Conservation (phyloP, 1,140 invertebrate genomes). For the Drosophila athabasca region DNA sequence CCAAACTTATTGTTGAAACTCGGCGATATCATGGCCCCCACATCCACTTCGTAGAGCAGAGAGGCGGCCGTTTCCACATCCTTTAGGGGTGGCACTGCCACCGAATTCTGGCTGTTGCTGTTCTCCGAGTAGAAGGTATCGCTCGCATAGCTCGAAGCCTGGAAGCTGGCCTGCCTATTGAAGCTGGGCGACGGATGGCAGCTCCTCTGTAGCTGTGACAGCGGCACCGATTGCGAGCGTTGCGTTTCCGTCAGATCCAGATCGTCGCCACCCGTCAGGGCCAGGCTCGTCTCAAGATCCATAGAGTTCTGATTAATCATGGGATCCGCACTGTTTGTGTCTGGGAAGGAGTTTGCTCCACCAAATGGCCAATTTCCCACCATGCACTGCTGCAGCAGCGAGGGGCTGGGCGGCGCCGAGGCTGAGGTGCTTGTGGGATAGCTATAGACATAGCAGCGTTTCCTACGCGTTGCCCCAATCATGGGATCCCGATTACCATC, state of each 20-base stretch:
- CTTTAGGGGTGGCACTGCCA: conserved; percentile 40
- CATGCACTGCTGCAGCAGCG: conserved; percentile 69
- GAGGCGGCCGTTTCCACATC: conserved; percentile 41
- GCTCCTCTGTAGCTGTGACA: conserved; percentile 69
- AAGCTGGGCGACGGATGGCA: conserved; percentile 66
- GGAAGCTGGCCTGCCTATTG: conserved; percentile 64
- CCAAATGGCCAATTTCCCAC: conserved; percentile 53
- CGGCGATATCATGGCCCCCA: conserved; percentile 66
- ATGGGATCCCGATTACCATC: conserved; percentile 71
- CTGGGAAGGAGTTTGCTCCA: conserved; percentile 37
- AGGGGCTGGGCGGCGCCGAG: conserved; percentile 81
- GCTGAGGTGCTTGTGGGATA: conserved; percentile 71
- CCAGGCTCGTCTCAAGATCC: conserved; percentile 74
- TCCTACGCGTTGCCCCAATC: conserved; percentile 69
- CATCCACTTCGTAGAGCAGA: conserved; percentile 69
- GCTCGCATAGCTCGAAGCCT: conserved; percentile 9
- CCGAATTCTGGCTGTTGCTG: conserved; percentile 72
- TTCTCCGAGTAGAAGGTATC: conserved; percentile 71
- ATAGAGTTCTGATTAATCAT: conserved; percentile 73
- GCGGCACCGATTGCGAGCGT: conserved; percentile 80
- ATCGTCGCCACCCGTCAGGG: conserved; percentile 49
- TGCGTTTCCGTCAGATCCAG: conserved; percentile 70
- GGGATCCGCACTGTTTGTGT: conserved; percentile 53
- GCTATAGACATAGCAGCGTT: conserved; percentile 66
- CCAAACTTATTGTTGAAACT: conserved; percentile 69